A percentile compares a stretch with the other conserved stretches of the same genome.
Conservation (phyloP, 2,113 vertebrate genomes). For the Tragelaphus strepsiceros region DNA sequence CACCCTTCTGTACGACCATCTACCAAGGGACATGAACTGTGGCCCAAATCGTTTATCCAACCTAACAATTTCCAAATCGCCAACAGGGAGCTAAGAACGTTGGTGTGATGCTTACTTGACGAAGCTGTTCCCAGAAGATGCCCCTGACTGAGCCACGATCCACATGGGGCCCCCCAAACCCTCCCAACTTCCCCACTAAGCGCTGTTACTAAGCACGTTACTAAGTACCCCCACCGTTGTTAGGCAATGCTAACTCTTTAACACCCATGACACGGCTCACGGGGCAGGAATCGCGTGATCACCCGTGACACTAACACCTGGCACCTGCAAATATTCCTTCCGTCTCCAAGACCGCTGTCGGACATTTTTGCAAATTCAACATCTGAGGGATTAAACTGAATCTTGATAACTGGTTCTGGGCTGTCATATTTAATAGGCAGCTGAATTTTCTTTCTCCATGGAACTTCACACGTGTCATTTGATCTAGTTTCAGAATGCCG, state of each 20-base stretch:
- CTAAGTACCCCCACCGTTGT: no score
- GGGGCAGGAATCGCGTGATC: accelerated
- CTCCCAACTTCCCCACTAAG: no score
- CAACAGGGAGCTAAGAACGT: accelerated
- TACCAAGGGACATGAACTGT: accelerated
- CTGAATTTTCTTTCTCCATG: not conserved
- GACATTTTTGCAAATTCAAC: accelerated
- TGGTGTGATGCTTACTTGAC: not conserved
- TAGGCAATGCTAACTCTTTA: accelerated
- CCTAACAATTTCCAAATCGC: not conserved
- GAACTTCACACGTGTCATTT: not conserved
- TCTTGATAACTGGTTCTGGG: accelerated
- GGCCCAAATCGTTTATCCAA: not conserved
- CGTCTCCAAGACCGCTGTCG: accelerated
- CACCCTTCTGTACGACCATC: not conserved
- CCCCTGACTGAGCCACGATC: not conserved
- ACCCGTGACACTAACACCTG: accelerated
- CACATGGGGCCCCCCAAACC: not conserved
- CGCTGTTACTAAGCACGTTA: no score
- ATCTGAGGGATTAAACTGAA: not conserved
- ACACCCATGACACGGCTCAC: accelerated
- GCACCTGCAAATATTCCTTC: accelerated
- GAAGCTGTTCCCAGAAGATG: accelerated
- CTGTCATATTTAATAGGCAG: not conserved
- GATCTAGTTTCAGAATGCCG: not conserved